Evolutionary conservation across 2,888 invertebrate species (phyloP).

Genomic region (Carabus problematicus): DNA sequence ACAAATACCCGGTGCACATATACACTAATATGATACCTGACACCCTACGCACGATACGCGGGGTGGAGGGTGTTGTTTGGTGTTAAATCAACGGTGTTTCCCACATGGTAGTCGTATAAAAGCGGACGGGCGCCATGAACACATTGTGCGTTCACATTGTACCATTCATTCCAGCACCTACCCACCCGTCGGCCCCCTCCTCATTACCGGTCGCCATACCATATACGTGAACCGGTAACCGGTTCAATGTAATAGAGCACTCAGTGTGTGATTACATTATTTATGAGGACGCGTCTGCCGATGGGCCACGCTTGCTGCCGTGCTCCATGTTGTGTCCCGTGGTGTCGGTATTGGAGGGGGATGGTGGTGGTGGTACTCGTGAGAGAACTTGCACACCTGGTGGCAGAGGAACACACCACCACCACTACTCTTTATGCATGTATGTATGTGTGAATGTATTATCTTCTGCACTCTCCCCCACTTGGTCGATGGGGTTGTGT

Average conservation of each 20-base stretch:
- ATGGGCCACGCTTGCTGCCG: conserved; percentile 12
- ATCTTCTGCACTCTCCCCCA: too few species aligned
- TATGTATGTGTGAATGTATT: too few species aligned
- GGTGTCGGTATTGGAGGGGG: not conserved
- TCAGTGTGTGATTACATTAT: conserved; percentile 57
- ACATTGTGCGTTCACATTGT: conserved; percentile 25
- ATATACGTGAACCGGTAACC: not conserved
- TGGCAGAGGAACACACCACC: conserved; percentile 13
- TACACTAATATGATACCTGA: too few species aligned
- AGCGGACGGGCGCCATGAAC: not conserved
- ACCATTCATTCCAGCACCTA: conserved; percentile 12
- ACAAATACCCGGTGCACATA: not conserved
- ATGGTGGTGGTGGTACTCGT: not conserved
- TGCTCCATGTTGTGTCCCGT: conserved; percentile 32
- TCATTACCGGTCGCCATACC: conserved; percentile 6
- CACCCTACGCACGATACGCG: too few species aligned
- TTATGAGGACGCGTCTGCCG: conserved; percentile 51
- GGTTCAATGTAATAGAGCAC: conserved; percentile 53
- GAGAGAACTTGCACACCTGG: conserved; percentile 23
- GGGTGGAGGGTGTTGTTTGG: not conserved
- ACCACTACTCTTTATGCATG: not conserved
- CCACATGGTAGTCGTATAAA: not conserved
- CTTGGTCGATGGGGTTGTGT: too few species aligned
- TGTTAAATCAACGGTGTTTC: not conserved
- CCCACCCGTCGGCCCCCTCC: not conserved